Base-by-base conservation (phyloP, 2,888 invertebrate species). In the Drosophila vallismaia region DNA sequence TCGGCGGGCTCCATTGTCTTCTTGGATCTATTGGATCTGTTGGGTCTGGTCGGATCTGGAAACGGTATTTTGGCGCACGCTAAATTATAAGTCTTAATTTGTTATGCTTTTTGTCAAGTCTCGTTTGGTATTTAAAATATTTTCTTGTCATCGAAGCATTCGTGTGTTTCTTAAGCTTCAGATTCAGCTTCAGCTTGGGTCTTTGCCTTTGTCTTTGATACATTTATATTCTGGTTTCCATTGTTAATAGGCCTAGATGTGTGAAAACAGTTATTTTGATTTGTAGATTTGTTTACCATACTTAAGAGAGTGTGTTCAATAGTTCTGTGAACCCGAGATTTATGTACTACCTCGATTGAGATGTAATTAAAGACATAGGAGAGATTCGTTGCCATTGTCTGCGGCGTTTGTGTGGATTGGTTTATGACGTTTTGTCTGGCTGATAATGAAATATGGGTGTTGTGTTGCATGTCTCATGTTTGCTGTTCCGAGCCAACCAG, bases 21-120 rank as follows among this genome's bases (percentile, higher is more conserved):
- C 14, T 42, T 29, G 26, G 26, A 24, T 36, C 12, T 33, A 44
- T 50, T 38, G 40, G 29, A 29, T 46, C 28, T 38, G 38, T 12
- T 33, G 24, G 7, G 36, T 56, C 36, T 59, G 36, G 36, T 36
- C 36, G n/a, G 36, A 57, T 57, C 50, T 52, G 33, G 57, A 49
- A 79, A 82, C 85, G 87, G 82, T 84, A 86, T 86, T 86, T 86
- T 86, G 85, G 87, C 81, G 87, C 82, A 81, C 87, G 78, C 81
- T 86, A 76, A 78, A 84, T 86, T 86, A 84, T 77, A 71, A 64
- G 58, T 76, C 51, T 54, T 71, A 76, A 82, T 81, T 84, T 81
- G 78, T 84, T 80, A 86, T 86, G 69, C 69, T 74, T 79, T 69
- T 64, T 68, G 49, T 67, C 51, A 50, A 29, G 58, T 48, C 51